Base-by-base conservation (phyloP, 2,797 vertebrate species). In the Paedocypris micromegethes region DNA sequence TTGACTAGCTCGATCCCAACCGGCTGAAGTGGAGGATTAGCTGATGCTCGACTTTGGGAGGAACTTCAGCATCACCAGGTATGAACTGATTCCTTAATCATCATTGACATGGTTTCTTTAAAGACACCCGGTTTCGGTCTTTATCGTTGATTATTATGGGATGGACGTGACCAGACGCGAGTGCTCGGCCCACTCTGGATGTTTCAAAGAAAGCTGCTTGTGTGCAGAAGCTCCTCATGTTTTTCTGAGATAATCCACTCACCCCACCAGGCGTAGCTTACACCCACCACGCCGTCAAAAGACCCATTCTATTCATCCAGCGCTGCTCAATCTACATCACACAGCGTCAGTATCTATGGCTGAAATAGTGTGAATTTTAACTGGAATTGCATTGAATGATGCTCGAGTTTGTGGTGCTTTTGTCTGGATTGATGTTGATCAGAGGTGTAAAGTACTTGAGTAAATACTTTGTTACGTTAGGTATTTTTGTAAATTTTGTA, bases 161-260 rank as follows among this genome's bases (percentile, higher is more conserved):
- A 78, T 66, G 54, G 69, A 53, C 69, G 70, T 70, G 76, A 83
- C 80, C 53, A 82, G 86, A 80, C 72, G 81, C 77, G 54, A 79
- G 78, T 83, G 79, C 75, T 77, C 82, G 77, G 81, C 88, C 88
- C 89, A 91, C 89, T 88, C 88, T 63, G 76, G 56, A 42, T 61
- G 74, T 56, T 49, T 75, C 77, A 82, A 89, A 91, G 86, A 91
- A 90, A 89, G 89, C 87, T 86, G 84, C 87, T 89, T 89, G 89
- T 91, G 88, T 91, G 90, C 84, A 69, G 63, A 81, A 65, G 67
- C 81, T 84, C 84, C 86, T 88, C 87, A 86, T 88, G 88, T 88
- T 87, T 89, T 87, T 87, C 86, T 88, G 88, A 89, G 88, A 90
- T 90, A 86, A 86, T 87, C 88, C 85, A 84, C 88, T 89, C 81